Evolutionary conservation across 2,113 vertebrate species (phyloP).

Genomic region (Eptesicus fuscus): DNA sequence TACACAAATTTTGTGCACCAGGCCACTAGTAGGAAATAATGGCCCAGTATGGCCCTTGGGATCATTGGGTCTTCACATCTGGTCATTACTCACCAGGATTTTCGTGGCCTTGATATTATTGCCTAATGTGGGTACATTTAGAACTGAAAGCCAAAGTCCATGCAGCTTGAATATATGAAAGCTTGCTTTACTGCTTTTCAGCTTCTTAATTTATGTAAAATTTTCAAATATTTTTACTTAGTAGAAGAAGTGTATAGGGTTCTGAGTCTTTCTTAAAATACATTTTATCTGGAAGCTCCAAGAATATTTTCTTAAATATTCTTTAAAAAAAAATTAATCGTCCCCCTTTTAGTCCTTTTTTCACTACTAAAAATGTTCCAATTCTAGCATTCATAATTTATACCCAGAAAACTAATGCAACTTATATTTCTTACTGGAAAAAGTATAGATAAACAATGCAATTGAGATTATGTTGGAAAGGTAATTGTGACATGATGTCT

Average conservation of each 20-base stretch:
- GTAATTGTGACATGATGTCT: neutral
- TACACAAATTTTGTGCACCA: no score
- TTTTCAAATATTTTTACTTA: slow-evolving; percentile 59
- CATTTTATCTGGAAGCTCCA: slow-evolving; percentile 30
- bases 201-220: slow-evolving; percentile 42
- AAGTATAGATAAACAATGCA: neutral
- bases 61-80: slow-evolving; percentile 68
- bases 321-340: slow-evolving; percentile 24
- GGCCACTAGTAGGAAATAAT: slow-evolving; percentile 62
- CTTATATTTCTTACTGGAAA: neutral
- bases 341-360: neutral
- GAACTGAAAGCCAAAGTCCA: slow-evolving; percentile 63
- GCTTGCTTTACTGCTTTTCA: slow-evolving; percentile 17
- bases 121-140: slow-evolving; percentile 71
- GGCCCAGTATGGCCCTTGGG: slow-evolving; percentile 55
- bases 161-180: slow-evolving; percentile 62
- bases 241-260: slow-evolving; percentile 24
- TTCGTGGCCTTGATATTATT: slow-evolving; percentile 72
- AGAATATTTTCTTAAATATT: slow-evolving; percentile 45
- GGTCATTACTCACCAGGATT: slow-evolving; percentile 76
- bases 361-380: neutral
- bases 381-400: neutral
- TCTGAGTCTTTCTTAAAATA: slow-evolving; percentile 63
- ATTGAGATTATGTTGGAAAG: neutral
- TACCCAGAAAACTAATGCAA: neutral